A percentile compares a stretch with the other conserved stretches of the same genome.
Conservation (phyloP, 2,113 vertebrate genomes). For the Heterocephalus glaber region DNA sequence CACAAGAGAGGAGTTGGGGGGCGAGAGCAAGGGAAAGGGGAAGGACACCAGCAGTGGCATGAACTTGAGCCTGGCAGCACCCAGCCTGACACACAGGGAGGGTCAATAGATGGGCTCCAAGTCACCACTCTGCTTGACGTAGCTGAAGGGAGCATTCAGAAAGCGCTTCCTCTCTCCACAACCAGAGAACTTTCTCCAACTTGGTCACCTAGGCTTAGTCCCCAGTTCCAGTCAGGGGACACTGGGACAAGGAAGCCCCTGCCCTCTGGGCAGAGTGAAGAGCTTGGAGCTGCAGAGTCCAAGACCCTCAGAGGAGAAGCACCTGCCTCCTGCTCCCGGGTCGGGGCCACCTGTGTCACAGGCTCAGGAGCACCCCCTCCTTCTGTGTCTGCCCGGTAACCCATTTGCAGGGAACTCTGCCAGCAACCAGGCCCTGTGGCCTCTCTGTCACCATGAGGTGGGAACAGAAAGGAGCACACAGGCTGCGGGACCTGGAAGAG, state of each 20-base stretch:
- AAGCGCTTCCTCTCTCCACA: not conserved
- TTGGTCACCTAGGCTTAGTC: not conserved
- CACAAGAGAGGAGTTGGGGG: not conserved
- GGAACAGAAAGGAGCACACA: not conserved
- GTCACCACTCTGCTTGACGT: not conserved
- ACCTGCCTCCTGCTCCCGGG: accelerated
- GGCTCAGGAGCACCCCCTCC: no score
- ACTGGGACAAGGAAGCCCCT: accelerated
- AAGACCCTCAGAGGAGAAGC: not conserved
- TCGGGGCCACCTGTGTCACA: not conserved
- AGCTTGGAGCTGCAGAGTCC: not conserved
- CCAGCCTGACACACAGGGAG: no score
- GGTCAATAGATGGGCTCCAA: not conserved
- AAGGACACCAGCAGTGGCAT: not conserved
- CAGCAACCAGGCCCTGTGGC: not conserved
- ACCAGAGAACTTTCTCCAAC: not conserved
- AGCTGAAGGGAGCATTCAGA: not conserved
- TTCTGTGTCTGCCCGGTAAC: not conserved
- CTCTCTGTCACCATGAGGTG: not conserved
- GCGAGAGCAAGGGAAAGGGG: not conserved
- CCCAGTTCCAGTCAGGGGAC: not conserved
- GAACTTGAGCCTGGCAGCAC: not conserved
- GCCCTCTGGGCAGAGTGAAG: not conserved
- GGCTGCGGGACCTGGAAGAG: not conserved
- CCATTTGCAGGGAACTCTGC: not conserved